phyloP scores from a whole-genome alignment of 2,888 invertebrate species.

The Apamea sordens region DNA sequence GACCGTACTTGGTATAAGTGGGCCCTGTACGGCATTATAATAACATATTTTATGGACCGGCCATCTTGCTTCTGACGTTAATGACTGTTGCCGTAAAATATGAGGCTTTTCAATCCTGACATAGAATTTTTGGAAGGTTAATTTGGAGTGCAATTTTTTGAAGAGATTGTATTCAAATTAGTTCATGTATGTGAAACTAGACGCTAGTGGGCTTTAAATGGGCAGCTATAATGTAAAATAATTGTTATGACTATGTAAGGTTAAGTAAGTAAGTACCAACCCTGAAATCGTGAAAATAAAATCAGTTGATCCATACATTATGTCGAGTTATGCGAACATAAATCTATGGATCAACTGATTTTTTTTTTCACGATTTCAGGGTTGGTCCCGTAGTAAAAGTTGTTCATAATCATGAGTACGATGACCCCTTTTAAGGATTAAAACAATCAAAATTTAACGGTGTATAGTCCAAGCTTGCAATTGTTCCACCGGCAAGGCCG shows the following conservation, averaged over 20 bases:
- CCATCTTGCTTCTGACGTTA: slow-evolving; percentile 83
- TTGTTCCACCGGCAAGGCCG: not conserved
- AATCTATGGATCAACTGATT: too few species aligned
- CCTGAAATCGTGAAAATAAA: too few species aligned
- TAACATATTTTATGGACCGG: slow-evolving; percentile 80
- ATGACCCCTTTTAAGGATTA: too few species aligned
- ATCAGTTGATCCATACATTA: too few species aligned
- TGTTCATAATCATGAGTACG: too few species aligned
- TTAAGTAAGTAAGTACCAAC: not conserved
- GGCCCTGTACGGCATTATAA: slow-evolving; percentile 77
- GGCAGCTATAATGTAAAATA: not conserved
- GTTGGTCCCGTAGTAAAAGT: too few species aligned
- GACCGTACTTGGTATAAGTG: slow-evolving; percentile 78
- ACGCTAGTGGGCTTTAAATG: slow-evolving; percentile 26
- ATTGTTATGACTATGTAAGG: slow-evolving; percentile 1
- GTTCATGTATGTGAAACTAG: slow-evolving; percentile 21
- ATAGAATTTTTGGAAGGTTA: slow-evolving; percentile 67
- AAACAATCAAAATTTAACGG: too few species aligned
- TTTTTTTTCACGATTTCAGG: too few species aligned
- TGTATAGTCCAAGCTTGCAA: not conserved
- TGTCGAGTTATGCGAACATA: too few species aligned
- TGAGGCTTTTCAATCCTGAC: slow-evolving; percentile 66
- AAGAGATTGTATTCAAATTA: slow-evolving; percentile 53
- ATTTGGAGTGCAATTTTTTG: slow-evolving; percentile 63
- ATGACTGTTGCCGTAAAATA: slow-evolving; percentile 80